These are phyloP conservation scores for Apis laboriosa DNA, from an alignment of 1,140 invertebrate species.

Conservation along the genomic window DNA sequence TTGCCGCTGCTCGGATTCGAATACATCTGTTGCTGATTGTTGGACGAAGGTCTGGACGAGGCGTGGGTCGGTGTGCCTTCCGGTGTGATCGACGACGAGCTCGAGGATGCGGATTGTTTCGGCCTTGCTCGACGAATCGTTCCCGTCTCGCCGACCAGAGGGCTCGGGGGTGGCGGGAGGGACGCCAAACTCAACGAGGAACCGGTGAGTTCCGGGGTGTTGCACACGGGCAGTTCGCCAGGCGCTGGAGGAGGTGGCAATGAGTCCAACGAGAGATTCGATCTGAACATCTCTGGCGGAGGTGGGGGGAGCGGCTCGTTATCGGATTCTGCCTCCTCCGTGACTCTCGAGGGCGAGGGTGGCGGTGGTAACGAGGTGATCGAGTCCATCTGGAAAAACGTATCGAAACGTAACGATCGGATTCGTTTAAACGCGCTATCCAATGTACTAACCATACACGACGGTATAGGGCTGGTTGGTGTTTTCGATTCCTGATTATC, in stretches of 20 bases:
- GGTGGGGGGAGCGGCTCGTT: slow-evolving; percentile 82
- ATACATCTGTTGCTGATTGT: slow-evolving; percentile 55
- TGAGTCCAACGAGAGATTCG: slow-evolving; percentile 88
- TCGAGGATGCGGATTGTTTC: slow-evolving; percentile 75
- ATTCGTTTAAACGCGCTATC: too few species aligned
- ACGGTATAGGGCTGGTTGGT: slow-evolving; percentile 77
- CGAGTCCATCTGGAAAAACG: slow-evolving; percentile 78
- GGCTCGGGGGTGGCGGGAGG: slow-evolving; percentile 85
- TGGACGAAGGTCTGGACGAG: slow-evolving; percentile 45
- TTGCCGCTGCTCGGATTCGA: slow-evolving; percentile 37
- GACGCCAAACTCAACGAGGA: slow-evolving; percentile 86
- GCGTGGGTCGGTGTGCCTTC: slow-evolving; percentile 76
- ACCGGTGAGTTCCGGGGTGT: slow-evolving; percentile 84
- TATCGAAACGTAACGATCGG: neutral
- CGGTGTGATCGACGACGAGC: slow-evolving; percentile 72
- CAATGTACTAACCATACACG: slow-evolving; percentile 76
- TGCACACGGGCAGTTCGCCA: slow-evolving; percentile 82
- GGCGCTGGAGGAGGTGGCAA: slow-evolving; percentile 89
- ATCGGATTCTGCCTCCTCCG: slow-evolving; percentile 72
- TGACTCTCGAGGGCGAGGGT: slow-evolving; percentile 81
- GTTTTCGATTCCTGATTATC: slow-evolving; percentile 77
- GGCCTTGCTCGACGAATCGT: slow-evolving; percentile 79
- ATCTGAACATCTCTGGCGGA: slow-evolving; percentile 86
- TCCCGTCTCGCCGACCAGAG: slow-evolving; percentile 78
- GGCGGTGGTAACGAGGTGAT: slow-evolving; percentile 82